A percentile compares a stretch with the other conserved stretches of the same genome.
Evolutionary conservation across 1,140 invertebrate species (phyloP).

Genomic region (Oreohelix idahoensis): DNA sequence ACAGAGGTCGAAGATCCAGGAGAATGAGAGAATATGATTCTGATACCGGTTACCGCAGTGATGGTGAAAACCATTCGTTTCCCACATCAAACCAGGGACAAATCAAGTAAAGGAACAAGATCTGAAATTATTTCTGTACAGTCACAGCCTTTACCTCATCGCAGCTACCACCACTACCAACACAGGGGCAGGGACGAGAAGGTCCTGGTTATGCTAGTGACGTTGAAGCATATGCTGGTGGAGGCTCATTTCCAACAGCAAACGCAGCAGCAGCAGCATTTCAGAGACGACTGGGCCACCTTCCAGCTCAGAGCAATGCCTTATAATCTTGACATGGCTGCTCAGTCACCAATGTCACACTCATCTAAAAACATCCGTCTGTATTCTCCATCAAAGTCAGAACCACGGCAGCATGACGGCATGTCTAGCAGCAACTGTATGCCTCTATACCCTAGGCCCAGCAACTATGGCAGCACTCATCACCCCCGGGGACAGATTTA

Average conservation of each 20-base stretch:
- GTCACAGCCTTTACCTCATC: conserved; percentile 29
- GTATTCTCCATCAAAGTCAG: conserved; percentile 24
- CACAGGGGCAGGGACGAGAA: conserved; percentile 25
- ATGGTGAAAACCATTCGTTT: conserved; percentile 57
- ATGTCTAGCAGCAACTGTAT: neutral
- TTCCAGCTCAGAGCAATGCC: neutral
- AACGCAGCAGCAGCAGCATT: conserved; percentile 43
- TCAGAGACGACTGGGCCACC: conserved; percentile 18
- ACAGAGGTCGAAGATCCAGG: conserved; percentile 47
- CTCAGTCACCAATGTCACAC: neutral
- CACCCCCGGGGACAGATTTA: neutral
- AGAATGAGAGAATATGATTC: conserved; percentile 67
- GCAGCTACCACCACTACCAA: neutral
- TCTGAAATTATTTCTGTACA: conserved; percentile 42
- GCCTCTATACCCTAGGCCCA: neutral
- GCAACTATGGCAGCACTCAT: neutral
- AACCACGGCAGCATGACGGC: neutral
- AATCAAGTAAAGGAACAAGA: neutral
- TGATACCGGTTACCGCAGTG: conserved; percentile 70
- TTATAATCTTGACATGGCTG: neutral
- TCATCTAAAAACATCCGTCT: conserved; percentile 21
- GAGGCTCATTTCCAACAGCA: conserved; percentile 24
- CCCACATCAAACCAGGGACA: conserved; percentile 39
- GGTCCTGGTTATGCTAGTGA: conserved; percentile 67
- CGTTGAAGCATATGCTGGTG: conserved; percentile 57